Conservation (phyloP, 1,140 invertebrate genomes). For the Planococcus citri region DNA sequence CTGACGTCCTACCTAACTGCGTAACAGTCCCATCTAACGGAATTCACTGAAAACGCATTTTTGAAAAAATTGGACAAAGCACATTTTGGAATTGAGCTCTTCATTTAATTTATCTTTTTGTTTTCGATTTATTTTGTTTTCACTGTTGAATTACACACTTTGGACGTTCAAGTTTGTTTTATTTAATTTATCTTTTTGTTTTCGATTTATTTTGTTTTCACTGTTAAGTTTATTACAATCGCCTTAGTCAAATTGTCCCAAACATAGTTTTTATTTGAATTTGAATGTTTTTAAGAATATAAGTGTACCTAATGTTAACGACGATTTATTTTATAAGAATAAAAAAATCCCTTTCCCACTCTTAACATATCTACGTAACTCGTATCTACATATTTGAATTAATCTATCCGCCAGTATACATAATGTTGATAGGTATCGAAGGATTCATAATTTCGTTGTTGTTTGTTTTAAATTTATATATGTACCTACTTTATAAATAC, state of each 20-base stretch:
- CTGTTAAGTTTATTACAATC: not conserved
- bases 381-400: too few relatives aligned
- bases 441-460: not conserved
- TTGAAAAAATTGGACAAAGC: too few relatives aligned
- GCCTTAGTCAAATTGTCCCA: constrained; percentile 1
- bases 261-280: constrained; percentile 2
- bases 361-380: too few relatives aligned
- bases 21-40: too few relatives aligned
- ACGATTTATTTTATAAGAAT: not conserved
- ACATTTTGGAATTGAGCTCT: not conserved
- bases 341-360: too few relatives aligned
- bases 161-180: not conserved
- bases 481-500: too few relatives aligned
- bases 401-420: too few relatives aligned
- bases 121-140: not conserved
- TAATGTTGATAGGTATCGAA: not conserved
- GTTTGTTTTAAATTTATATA: constrained; percentile 7
- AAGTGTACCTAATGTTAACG: not conserved
- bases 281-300: not conserved
- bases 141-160: not conserved
- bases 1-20: too few relatives aligned
- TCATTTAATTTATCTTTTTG: not conserved
- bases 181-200: not conserved
- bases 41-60: too few relatives aligned
- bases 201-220: not conserved